A percentile compares a stretch with the other conserved stretches of the same genome.
Conservation (phyloP, 2,888 invertebrate species). For the Dascillus cervinus region DNA sequence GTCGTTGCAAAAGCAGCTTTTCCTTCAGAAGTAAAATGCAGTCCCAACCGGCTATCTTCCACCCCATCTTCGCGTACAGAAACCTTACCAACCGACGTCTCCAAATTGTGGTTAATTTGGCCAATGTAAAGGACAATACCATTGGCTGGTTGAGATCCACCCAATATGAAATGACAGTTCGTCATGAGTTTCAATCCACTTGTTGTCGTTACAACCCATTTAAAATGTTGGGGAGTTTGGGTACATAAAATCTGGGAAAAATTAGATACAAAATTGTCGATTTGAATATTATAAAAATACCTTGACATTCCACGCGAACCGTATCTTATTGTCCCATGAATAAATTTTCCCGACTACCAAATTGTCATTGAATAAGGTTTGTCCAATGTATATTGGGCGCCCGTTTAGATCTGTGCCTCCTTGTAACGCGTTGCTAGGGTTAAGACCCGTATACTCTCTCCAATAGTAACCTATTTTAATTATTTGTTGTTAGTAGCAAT, state of each 20-base stretch:
- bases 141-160: slow-evolving; percentile 5
- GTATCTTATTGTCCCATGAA: slow-evolving; percentile 2
- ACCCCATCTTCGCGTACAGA: slow-evolving; percentile 1
- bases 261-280: not conserved
- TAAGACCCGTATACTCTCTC: slow-evolving; percentile 1
- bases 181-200: not conserved
- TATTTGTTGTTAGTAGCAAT: too few species aligned
- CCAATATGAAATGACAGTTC: slow-evolving; percentile 2
- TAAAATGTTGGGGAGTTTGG: slow-evolving; percentile 2
- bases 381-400: not conserved
- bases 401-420: not conserved
- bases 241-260: slow-evolving; percentile 7
- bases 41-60: slow-evolving; percentile 3
- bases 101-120: slow-evolving; percentile 6
- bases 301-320: slow-evolving; percentile 5
- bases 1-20: too few species aligned
- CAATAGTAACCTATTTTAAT: slow-evolving; percentile 5
- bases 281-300: slow-evolving; percentile 1
- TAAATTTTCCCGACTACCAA: slow-evolving; percentile 6
- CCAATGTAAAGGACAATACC: slow-evolving; percentile 9
- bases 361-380: not conserved
- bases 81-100: slow-evolving; percentile 9
- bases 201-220: slow-evolving; percentile 3
- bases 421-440: slow-evolving; percentile 1
- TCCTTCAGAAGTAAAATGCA: slow-evolving; percentile 8